These are phyloP conservation scores for Myotis planiceps DNA, from an alignment of 2,797 vertebrate genomes.

Conservation along the genomic window DNA sequence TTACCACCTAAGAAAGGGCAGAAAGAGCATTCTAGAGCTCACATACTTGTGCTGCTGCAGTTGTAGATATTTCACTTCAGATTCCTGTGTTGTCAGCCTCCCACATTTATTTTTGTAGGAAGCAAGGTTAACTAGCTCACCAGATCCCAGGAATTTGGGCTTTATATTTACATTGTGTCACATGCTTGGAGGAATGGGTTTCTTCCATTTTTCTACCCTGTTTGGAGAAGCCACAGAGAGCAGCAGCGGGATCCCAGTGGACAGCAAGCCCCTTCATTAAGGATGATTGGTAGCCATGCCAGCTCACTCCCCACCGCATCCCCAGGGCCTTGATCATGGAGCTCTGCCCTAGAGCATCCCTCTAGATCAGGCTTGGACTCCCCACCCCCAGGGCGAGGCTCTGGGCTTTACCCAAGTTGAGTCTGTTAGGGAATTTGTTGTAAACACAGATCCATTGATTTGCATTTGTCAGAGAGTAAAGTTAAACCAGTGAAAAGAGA, in stretches of 20 bases:
- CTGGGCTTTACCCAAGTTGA: conserved; percentile 75
- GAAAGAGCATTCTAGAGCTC: neutral
- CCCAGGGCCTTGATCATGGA: neutral
- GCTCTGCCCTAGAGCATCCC: neutral
- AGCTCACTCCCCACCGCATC: neutral
- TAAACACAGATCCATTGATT: conserved; percentile 89
- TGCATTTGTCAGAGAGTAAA: conserved; percentile 87
- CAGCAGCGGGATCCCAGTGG: neutral
- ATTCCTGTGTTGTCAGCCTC: neutral
- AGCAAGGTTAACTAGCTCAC: neutral
- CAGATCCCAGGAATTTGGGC: neutral
- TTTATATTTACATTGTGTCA: neutral
- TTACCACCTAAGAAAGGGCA: conserved; percentile 12
- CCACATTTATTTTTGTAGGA: neutral
- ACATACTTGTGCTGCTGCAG: neutral
- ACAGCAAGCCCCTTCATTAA: neutral
- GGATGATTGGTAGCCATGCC: neutral
- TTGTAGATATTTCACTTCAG: neutral
- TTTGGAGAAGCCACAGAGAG: neutral
- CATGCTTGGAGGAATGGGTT: neutral
- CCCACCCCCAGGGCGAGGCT: conserved; percentile 2
- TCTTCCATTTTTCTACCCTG: neutral
- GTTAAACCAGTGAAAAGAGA: conserved; percentile 85
- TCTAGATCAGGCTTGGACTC: neutral
- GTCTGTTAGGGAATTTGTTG: conserved; percentile 81